Evolutionary conservation across 1,140 invertebrate species (phyloP).

Genomic region (Cepaea nemoralis): DNA sequence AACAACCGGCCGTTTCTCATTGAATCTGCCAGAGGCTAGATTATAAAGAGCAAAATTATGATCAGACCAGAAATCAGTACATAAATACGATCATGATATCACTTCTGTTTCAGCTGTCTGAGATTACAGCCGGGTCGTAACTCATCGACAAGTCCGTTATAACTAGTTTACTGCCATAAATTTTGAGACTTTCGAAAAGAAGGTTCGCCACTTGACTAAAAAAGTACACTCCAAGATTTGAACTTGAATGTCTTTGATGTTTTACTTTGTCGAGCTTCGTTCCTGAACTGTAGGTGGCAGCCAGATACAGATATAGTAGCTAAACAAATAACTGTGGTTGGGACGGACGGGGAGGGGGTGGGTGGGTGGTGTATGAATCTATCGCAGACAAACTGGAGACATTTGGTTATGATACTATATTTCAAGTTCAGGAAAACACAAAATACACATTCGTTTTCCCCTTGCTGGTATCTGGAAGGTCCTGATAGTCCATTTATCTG

Average conservation of each 20-base stretch:
- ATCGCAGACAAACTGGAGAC: too few relatives aligned
- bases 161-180: background rate
- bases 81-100: background rate
- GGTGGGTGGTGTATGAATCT: too few relatives aligned
- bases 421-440: too few relatives aligned
- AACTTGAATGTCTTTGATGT: background rate
- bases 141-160: background rate
- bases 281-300: too few relatives aligned
- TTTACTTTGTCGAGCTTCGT: background rate
- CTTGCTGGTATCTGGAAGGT: too few relatives aligned
- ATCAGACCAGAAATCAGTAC: background rate
- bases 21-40: background rate
- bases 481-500: too few relatives aligned
- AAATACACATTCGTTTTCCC: too few relatives aligned
- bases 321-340: too few relatives aligned
- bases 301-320: too few relatives aligned
- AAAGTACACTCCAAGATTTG: background rate
- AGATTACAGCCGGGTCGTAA: background rate
- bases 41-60: constrained; percentile 2
- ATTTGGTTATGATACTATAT: too few relatives aligned
- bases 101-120: background rate
- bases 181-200: background rate
- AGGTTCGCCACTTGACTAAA: background rate
- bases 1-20: background rate
- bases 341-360: too few relatives aligned